phyloP scores from a whole-genome alignment of 2,113 vertebrate genomes.

The Zonotrichia leucophrys region DNA sequence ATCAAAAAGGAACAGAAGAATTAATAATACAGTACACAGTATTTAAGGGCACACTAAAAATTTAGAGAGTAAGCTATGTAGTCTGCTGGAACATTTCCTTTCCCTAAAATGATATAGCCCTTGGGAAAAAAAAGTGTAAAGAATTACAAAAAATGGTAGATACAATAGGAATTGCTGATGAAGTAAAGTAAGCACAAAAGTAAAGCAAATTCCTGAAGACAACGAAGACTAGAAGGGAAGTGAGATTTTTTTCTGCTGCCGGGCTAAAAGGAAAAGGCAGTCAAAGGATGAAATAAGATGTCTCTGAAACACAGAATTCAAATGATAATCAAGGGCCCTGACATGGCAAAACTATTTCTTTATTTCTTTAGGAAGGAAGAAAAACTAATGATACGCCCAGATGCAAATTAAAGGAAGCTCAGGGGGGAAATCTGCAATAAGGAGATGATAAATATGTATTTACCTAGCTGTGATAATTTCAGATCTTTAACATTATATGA shows the following conservation, averaged over 20 bases:
- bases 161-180: constrained; percentile 1
- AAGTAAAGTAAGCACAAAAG: neutral
- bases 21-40: neutral
- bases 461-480: neutral
- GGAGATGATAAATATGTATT: constrained; percentile 12
- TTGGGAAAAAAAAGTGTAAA: neutral
- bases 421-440: neutral
- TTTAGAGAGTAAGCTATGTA: neutral
- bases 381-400: neutral
- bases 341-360: constrained; percentile 14
- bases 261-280: neutral
- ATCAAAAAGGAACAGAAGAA: neutral
- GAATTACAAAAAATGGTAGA: neutral
- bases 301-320: neutral
- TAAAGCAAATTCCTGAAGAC: neutral
- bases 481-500: neutral
- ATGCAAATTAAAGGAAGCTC: neutral
- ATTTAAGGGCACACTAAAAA: neutral
- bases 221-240: constrained; percentile 28
- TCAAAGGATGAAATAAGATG: neutral
- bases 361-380: constrained; percentile 37
- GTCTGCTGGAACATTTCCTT: neutral
- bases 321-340: neutral
- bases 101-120: neutral
- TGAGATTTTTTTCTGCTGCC: neutral